Conservation (phyloP, 2,113 vertebrate genomes). For the Semnornis frantzii region DNA sequence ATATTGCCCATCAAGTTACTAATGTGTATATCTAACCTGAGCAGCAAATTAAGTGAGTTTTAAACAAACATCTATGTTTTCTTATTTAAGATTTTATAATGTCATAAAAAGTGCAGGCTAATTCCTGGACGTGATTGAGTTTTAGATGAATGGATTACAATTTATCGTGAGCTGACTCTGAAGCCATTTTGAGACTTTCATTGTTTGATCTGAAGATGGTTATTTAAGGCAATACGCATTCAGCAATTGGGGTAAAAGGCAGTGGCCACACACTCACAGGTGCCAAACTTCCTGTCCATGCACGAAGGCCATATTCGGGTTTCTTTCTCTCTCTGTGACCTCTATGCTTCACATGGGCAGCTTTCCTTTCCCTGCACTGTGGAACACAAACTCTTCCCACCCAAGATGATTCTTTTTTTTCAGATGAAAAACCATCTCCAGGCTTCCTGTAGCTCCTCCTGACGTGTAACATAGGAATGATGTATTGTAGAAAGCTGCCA, state of each 20-base stretch:
- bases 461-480: neutral
- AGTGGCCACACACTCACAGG: neutral
- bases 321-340: neutral
- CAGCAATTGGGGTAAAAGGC: neutral
- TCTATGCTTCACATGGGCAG: accelerated
- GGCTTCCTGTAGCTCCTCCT: neutral
- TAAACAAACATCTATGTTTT: neutral
- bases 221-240: neutral
- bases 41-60: neutral
- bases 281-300: neutral
- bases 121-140: neutral
- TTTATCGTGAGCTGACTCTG: neutral
- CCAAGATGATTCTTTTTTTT: neutral
- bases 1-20: neutral
- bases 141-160: neutral
- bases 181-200: neutral
- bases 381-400: neutral
- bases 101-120: neutral
- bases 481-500: neutral
- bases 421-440: neutral
- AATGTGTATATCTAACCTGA: neutral
- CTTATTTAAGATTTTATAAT: neutral
- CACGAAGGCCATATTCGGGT: accelerated
- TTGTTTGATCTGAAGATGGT: neutral
- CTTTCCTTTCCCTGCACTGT: neutral